phyloP scores from a whole-genome alignment of 1,140 invertebrate species.

The Chelonus insularis region DNA sequence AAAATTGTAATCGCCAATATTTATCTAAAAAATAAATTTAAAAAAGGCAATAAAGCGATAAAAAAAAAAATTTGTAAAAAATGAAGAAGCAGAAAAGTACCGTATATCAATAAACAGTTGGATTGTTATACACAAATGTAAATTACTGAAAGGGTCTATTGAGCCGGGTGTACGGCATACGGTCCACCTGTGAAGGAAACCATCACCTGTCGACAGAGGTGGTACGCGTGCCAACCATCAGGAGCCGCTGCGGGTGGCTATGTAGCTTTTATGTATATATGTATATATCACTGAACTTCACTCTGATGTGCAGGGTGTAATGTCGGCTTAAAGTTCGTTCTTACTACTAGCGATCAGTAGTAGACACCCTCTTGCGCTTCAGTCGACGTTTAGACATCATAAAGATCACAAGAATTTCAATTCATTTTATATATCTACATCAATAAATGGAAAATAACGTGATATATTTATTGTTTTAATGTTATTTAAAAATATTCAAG shows the following conservation, averaged over 20 bases:
- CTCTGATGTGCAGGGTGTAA: not conserved
- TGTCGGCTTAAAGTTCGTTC: not conserved
- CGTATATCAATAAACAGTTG: not conserved
- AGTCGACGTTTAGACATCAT: too few relatives aligned
- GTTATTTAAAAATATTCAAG: too few relatives aligned
- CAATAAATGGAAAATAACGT: too few relatives aligned
- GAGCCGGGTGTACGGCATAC: conserved; percentile 29
- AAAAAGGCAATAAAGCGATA: too few relatives aligned
- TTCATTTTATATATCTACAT: too few relatives aligned
- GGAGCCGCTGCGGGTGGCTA: conserved; percentile 1
- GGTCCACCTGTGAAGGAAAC: conserved; percentile 52
- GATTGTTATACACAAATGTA: not conserved
- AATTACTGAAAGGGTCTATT: conserved; percentile 5
- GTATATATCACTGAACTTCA: not conserved
- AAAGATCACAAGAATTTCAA: too few relatives aligned
- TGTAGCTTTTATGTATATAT: not conserved
- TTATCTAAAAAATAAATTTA: too few relatives aligned
- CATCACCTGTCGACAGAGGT: conserved; percentile 49
- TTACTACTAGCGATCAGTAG: not conserved
- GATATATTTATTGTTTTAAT: too few relatives aligned
- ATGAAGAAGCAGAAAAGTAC: too few relatives aligned
- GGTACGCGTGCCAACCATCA: conserved; percentile 44
- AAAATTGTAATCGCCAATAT: too few relatives aligned
- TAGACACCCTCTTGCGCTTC: too few relatives aligned
- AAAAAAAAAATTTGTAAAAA: too few relatives aligned